Evolutionary conservation across 2,888 invertebrate genomes (phyloP), one percentile per base, ranked within the genome.

Genomic region (Steromphala cineraria): DNA sequence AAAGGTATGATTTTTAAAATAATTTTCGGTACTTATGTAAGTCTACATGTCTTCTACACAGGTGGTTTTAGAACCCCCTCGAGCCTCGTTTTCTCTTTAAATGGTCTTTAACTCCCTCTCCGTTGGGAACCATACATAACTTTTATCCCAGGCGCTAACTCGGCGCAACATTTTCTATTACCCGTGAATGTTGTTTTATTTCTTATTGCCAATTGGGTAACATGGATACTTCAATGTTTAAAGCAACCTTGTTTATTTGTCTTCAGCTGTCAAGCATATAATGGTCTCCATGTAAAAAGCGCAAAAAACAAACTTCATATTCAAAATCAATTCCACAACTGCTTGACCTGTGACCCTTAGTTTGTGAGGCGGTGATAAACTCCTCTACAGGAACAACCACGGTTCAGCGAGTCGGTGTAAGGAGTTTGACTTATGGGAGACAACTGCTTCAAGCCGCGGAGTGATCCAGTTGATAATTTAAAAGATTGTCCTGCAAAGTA

Each of bases 361-460:
- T 71, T 40, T 71, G 71, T 71, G 71, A 31, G 71, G 71, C n/a
- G 71, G 36, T 31, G 36, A 40, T 71, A 71, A 71, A 36, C 36
- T 40, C 71, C 71, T 31, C 19, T 19, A 19, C 71, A 10, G 71
- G 17, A 71, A 56, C 75, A 79, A n/a, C 53, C 74, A 75, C 56
- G 75, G 75, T 56, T 75, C 74, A 56, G n/a, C 21, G 55, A 36
- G 56, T 71, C 31, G 74, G 31, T 71, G 53, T 53, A 36, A 53
- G 52, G 56, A 67, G 53, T 75, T 79, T 79, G 79, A 79, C 79
- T 74, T 79, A 79, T 79, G 75, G 53, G 79, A n/a, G 52, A 40
- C 79, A 79, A 79, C 74, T 74, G 74, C 36, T 31, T 19, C 53
- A n/a, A 55, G 75, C 55, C 46, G 67, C 4, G 36, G 19, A 36